Base-by-base conservation (phyloP, 2,888 invertebrate genomes). In the Alloplasta piceator region DNA sequence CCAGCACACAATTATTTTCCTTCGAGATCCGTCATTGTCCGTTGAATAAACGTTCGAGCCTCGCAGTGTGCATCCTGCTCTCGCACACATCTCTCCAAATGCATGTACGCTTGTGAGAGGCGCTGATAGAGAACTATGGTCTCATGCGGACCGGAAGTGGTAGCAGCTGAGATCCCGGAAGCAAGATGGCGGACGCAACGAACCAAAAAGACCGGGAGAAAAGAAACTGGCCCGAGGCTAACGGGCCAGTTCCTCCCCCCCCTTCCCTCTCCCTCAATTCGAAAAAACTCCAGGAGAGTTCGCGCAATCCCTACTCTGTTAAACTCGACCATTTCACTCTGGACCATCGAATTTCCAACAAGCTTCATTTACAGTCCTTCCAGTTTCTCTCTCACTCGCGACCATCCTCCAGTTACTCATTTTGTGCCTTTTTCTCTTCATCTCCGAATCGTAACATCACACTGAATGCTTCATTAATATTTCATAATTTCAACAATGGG, bases 81-180 rank as follows among this genome's bases (percentile, higher is more conserved):
- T 7, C 68, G 70, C 43, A 71, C 78, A 55, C 71, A 39, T 52
- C 39, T 55, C 39, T 50, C 26, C 26, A 26, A 26, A 26, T 36
- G 55, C 36, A 43, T 43, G 61, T 41, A 55, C 38, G 56, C 7
- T n/a, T 43, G 43, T 10, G 56, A 56, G 26, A 36, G 7, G 7
- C 26, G 26, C 26, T 16, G 48, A 67, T 39, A 41, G 14, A 9
- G 26, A 58, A 6, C 12, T 36, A 68, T 7, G n/a, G 16, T 52
- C 77, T 60, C 61, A 52, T 71, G 76, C 71, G 73, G 68, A 82
- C 83, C 84, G 85, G 85, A 88, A 86, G 75, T 78, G 86, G 84
- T 79, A 82, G 79, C 88, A 88, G 87, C 87, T 88, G 88, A 87
- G 86, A 84, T 64, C 70, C 84, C 87, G 87, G 87, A 88, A 87